Evolutionary conservation across 2,113 vertebrate species (phyloP).

Genomic region (Balaenoptera acutorostrata): DNA sequence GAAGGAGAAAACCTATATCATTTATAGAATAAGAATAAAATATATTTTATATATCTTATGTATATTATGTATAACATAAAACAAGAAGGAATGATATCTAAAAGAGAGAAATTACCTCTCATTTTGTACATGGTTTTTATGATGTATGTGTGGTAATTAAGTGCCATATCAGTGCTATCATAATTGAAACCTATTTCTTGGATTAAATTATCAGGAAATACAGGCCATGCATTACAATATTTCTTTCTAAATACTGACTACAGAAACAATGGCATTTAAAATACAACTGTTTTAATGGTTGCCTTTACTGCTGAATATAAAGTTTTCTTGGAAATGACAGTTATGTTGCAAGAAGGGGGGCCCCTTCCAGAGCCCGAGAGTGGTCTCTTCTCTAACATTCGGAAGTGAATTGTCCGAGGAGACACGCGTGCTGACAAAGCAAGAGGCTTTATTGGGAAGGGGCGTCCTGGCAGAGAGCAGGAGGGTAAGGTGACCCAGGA

Average conservation of each 20-base stretch:
- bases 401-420: no score
- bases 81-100: neutral
- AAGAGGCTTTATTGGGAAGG: no score
- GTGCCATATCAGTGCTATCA: conserved; percentile 16
- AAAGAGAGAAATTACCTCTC: neutral
- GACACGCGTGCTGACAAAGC: no score
- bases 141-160: neutral
- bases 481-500: no score
- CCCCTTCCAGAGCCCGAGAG: no score
- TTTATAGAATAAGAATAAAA: conserved; percentile 14
- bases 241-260: neutral
- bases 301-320: neutral
- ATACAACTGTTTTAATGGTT: neutral
- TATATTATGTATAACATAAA: neutral
- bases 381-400: no score
- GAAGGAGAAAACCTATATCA: neutral
- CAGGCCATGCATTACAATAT: neutral
- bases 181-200: conserved; percentile 12
- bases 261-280: neutral
- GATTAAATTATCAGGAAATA: conserved; percentile 27
- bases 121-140: neutral
- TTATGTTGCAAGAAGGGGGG: no score
- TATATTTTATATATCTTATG: neutral
- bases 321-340: neutral
- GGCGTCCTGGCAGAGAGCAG: no score